A percentile compares a stretch with the other conserved stretches of the same genome.
Conservation (phyloP, 2,113 vertebrate genomes). For the Andinoacara biseriatus region DNA sequence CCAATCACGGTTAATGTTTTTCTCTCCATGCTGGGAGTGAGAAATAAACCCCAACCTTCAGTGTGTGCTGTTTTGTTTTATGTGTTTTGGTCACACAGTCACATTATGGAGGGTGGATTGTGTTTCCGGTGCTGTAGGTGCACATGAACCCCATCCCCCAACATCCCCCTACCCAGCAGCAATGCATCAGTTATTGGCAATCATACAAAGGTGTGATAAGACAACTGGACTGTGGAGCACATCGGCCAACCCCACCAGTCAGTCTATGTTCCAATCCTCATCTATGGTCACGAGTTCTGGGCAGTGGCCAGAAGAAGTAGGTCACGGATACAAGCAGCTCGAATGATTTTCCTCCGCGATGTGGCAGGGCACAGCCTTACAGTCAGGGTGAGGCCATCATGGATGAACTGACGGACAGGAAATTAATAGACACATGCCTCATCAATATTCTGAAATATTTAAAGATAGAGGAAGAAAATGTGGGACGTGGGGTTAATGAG, state of each 20-base stretch:
- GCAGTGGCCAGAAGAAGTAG: neutral
- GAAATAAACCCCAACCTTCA: neutral
- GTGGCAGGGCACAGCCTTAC: neutral
- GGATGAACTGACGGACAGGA: neutral
- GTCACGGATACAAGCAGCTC: neutral
- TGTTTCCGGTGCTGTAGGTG: neutral
- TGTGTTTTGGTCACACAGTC: neutral
- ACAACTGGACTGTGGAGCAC: neutral
- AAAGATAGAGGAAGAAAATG: too few relatives aligned
- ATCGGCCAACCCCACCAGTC: neutral
- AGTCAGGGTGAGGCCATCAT: neutral
- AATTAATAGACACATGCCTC: neutral
- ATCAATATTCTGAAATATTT: too few relatives aligned
- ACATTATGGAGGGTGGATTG: neutral
- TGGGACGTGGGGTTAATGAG: too few relatives aligned
- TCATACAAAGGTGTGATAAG: neutral
- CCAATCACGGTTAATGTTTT: neutral
- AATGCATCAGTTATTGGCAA: neutral
- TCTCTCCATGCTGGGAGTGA: accelerated
- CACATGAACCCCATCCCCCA: neutral
- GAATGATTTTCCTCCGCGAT: neutral
- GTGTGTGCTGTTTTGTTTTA: neutral
- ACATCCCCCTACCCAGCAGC: neutral
- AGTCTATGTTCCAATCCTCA: neutral
- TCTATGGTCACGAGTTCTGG: neutral